Conservation (phyloP, 2,113 vertebrate genomes). For the Pachypanchax playfairii region DNA sequence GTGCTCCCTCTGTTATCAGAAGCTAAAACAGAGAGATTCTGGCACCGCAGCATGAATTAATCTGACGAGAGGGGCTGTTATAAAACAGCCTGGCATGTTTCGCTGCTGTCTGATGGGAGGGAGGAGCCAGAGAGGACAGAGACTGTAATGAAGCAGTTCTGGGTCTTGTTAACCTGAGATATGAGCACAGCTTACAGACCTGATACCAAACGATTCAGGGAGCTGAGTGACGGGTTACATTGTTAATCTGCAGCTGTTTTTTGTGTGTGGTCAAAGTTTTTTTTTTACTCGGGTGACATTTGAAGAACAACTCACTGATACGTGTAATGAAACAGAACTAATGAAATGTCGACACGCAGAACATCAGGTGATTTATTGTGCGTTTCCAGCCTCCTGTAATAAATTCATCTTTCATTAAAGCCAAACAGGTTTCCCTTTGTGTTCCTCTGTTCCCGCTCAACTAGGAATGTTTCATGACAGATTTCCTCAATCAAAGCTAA, state of each 20-base stretch:
- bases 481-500: conserved; percentile 6
- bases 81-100: conserved; percentile 61
- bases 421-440: conserved; percentile 27
- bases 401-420: conserved; percentile 41
- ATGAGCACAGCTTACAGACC: conserved; percentile 46
- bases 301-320: conserved; percentile 41
- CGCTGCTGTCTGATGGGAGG: conserved; percentile 10
- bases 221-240: conserved; percentile 12
- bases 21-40: conserved; percentile 23
- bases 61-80: conserved; percentile 53
- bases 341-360: conserved; percentile 51
- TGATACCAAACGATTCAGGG: conserved; percentile 29
- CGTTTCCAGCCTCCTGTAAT: conserved; percentile 18
- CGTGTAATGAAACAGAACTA: conserved; percentile 56
- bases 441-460: conserved; percentile 5
- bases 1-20: conserved; percentile 27
- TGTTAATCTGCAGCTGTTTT: conserved; percentile 18
- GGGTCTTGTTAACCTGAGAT: conserved; percentile 3
- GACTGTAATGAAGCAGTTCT: conserved; percentile 35
- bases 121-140: conserved; percentile 27
- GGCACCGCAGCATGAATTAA: conserved; percentile 46
- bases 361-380: conserved; percentile 59
- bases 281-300: conserved; percentile 45
- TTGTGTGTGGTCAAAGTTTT: conserved; percentile 21
- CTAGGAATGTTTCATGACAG: neutral